phyloP scores from a whole-genome alignment of 2,113 vertebrate species.

The Aegotheles bennettii region DNA sequence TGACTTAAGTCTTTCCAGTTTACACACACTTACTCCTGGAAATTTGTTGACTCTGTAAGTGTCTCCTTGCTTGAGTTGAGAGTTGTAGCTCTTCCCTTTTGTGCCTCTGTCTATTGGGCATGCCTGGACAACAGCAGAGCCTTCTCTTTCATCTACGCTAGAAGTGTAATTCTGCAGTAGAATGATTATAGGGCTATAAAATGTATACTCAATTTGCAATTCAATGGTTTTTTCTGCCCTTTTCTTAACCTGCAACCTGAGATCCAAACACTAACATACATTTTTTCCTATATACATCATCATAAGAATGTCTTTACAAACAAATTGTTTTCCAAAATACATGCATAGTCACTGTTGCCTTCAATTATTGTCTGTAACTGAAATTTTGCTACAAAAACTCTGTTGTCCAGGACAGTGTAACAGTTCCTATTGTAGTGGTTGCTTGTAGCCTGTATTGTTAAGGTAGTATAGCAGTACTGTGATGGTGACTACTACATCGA shows the following conservation, averaged over 20 bases:
- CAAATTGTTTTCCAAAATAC: not conserved
- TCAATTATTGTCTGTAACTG: not conserved
- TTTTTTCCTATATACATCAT: not conserved
- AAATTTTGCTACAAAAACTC: not conserved
- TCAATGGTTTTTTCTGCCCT: not conserved
- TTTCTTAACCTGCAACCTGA: not conserved
- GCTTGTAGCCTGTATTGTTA: not conserved
- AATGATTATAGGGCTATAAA: not conserved
- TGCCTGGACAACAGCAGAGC: not conserved
- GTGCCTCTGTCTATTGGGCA: accelerated
- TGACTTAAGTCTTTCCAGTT: not conserved
- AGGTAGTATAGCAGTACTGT: not conserved
- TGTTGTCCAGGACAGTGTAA: not conserved
- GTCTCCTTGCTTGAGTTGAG: not conserved
- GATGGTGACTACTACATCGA: not conserved
- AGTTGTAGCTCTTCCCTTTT: not conserved
- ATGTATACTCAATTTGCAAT: not conserved
- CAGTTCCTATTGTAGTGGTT: not conserved
- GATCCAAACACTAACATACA: not conserved
- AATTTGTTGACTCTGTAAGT: accelerated
- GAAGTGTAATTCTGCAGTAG: not conserved
- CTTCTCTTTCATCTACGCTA: not conserved
- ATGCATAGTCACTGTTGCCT: not conserved
- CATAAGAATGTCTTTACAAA: not conserved
- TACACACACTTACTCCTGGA: not conserved